Evolutionary conservation across 2,888 invertebrate genomes (phyloP).

Genomic region (Drosophila aldrichi): DNA sequence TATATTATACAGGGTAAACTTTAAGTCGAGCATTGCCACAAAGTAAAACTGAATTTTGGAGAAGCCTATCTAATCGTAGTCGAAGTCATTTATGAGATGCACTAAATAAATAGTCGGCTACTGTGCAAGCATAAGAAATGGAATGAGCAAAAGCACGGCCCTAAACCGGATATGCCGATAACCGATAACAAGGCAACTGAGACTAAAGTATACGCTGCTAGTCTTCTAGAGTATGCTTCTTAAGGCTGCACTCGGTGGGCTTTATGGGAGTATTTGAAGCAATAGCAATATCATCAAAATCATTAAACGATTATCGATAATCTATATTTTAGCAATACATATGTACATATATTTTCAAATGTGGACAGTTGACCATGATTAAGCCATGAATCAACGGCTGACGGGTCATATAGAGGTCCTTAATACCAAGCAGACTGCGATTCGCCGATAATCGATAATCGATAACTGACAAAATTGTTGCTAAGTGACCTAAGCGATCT

Average conservation of each 20-base stretch:
- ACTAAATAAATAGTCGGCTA: constrained; percentile 18
- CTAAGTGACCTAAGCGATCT: not conserved
- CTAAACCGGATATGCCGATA: not conserved
- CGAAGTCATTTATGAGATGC: constrained; percentile 26
- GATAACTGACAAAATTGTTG: not conserved
- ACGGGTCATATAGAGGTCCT: not conserved
- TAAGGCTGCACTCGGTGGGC: not conserved
- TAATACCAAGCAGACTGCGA: not conserved
- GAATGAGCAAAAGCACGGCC: not conserved
- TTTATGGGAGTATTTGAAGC: no score
- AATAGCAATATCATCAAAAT: not conserved
- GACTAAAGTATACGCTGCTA: not conserved
- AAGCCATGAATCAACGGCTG: not conserved
- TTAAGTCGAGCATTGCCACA: not conserved
- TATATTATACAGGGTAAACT: not conserved
- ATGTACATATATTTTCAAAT: not conserved
- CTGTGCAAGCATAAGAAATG: constrained; percentile 4
- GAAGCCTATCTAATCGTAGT: constrained; percentile 37
- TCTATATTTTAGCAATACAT: not conserved
- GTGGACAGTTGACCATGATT: no score
- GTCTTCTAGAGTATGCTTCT: not conserved
- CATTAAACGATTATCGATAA: not conserved
- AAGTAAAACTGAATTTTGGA: constrained; percentile 12
- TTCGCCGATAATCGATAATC: not conserved
- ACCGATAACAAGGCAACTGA: no score